Percentiles rank a stretch among this genome's conserved stretches.
These are phyloP conservation scores for Holacanthus passer DNA, from an alignment of 2,113 vertebrate species.

Conservation along the genomic window DNA sequence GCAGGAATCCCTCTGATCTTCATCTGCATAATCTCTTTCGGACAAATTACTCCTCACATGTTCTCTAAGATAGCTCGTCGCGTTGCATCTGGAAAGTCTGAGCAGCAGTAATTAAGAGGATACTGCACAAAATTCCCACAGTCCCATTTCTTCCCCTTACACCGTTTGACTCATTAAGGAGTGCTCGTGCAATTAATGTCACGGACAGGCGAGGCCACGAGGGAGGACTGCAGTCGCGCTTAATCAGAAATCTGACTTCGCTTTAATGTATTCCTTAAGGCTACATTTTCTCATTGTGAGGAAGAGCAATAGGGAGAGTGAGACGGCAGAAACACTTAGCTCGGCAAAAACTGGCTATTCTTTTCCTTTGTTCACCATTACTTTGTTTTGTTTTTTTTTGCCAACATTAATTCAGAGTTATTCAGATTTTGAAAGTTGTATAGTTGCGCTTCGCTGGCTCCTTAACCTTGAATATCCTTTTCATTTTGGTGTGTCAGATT, in stretches of 20 bases:
- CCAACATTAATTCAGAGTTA: not conserved
- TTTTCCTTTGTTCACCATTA: not conserved
- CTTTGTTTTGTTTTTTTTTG: not conserved
- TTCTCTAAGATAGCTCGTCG: not conserved
- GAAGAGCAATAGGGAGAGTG: not conserved
- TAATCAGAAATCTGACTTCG: constrained; percentile 37
- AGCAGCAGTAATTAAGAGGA: not conserved
- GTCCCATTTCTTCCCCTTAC: constrained; percentile 2
- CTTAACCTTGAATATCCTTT: constrained; percentile 55
- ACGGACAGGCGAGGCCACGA: not conserved
- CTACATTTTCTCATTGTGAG: constrained; percentile 25
- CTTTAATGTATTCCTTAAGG: constrained; percentile 47
- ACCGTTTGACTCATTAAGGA: constrained; percentile 37
- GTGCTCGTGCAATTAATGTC: constrained; percentile 33
- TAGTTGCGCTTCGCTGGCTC: not conserved
- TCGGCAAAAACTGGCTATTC: constrained; percentile 2
- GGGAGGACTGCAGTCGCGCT: constrained; percentile 23
- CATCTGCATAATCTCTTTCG: not conserved
- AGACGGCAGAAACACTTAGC: not conserved
- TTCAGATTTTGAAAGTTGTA: not conserved
- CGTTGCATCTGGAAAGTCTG: not conserved
- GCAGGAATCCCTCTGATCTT: not conserved
- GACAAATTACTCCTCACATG: not conserved
- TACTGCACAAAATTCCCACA: not conserved
- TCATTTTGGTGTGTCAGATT: constrained; percentile 48